phyloP scores from a whole-genome alignment of 2,888 invertebrate species.

The Tipula confusa region DNA sequence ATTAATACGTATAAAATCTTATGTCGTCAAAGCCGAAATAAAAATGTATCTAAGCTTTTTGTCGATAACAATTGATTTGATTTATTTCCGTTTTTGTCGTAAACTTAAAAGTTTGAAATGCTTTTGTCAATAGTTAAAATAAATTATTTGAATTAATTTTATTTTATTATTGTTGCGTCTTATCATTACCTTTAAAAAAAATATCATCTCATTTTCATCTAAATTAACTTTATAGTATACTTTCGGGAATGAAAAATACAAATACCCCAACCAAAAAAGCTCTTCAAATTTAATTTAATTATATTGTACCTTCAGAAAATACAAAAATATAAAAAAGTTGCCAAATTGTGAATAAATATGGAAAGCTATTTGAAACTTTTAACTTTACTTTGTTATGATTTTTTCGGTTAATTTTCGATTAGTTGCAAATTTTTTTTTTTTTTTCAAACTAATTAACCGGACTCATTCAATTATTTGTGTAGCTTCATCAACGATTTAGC shows the following conservation, averaged over 20 bases:
- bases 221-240: constrained; percentile 16
- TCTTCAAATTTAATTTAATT: background rate
- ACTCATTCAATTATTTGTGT: too few species aligned
- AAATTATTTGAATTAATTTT: background rate
- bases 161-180: background rate
- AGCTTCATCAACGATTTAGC: too few species aligned
- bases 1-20: background rate
- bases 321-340: too few species aligned
- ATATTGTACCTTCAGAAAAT: background rate
- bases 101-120: too few species aligned
- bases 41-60: background rate
- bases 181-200: background rate
- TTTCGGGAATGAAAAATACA: background rate
- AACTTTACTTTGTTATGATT: background rate
- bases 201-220: background rate
- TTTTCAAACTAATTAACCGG: too few species aligned
- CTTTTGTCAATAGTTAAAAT: too few species aligned
- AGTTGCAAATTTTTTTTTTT: too few species aligned
- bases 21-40: background rate
- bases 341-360: background rate
- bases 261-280: too few species aligned
- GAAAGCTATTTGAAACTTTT: background rate
- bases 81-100: too few species aligned
- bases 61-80: too few species aligned
- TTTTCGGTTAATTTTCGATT: background rate